phyloP scores from a whole-genome alignment of 1,140 invertebrate species.

The Ruditapes philippinarum region DNA sequence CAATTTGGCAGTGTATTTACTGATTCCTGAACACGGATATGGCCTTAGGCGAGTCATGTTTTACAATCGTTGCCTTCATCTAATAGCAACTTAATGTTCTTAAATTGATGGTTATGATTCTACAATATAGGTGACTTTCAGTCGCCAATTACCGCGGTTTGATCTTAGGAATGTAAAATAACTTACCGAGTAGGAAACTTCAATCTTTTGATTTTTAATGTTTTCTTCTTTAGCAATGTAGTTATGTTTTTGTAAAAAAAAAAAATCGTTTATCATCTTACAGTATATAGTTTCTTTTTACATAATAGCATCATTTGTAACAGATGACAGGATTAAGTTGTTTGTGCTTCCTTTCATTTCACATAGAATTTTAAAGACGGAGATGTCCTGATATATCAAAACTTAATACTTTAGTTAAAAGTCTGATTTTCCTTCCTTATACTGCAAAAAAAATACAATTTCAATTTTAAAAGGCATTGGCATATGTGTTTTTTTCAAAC shows the following conservation, averaged over 20 bases:
- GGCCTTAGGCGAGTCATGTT: conserved; percentile 34
- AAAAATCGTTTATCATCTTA: neutral
- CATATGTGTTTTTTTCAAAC: too few relatives aligned
- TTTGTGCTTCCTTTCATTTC: too few relatives aligned
- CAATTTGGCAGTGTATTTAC: conserved; percentile 45
- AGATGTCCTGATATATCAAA: too few relatives aligned
- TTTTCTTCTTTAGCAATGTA: neutral
- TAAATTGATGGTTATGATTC: conserved; percentile 49
- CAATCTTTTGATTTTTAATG: neutral
- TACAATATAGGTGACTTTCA: conserved; percentile 31
- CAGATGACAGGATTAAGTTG: too few relatives aligned
- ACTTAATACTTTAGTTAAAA: too few relatives aligned
- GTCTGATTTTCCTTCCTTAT: too few relatives aligned
- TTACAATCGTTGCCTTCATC: conserved; percentile 44
- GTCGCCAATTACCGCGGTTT: conserved; percentile 17
- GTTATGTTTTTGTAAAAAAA: neutral
- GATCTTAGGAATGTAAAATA: conserved; percentile 31
- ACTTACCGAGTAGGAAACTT: neutral
- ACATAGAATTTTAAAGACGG: too few relatives aligned
- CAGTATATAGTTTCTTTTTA: too few relatives aligned
- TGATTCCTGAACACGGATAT: conserved; percentile 40
- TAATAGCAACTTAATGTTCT: conserved; percentile 41
- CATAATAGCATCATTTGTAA: too few relatives aligned
- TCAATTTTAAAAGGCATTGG: too few relatives aligned
- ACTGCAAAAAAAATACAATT: too few relatives aligned